Evolutionary conservation across 2,113 vertebrate species (phyloP), one percentile per base, ranked within the genome.

Genomic region (Morone chrysops): DNA sequence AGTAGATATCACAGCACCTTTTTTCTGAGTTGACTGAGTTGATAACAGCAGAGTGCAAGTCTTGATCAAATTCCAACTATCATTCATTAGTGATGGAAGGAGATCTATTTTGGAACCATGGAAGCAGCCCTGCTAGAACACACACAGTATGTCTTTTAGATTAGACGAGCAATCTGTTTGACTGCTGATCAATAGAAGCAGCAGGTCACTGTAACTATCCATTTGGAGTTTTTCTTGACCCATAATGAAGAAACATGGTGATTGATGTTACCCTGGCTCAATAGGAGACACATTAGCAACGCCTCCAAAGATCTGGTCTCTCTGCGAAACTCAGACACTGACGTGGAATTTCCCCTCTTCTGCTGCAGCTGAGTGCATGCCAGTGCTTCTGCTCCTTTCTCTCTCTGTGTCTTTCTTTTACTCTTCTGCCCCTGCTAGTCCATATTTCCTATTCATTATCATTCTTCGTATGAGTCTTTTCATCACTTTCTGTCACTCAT

Each of bases 271-370:
- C 61, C 80, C 81, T 69, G 73, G 68, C 76, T 83, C 59, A 79
- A 84, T 17, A 70, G 50, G 54, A 86, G 61, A 88, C 61, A 63
- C 59, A 82, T 80, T 77, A 81, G 79, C 78, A 65, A 85, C 36
- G 38, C 72, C 74, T 71, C 78, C 59, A 71, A 85, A 90, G 85
- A 87, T 88, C 66, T 82, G 70, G 61, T 48, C 81, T 83, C 70
- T 59, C 70, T 76, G 87, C 14, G 54, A 92, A 88, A 87, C 80
- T 89, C 73, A 87, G 78, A 88, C 80, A 87, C 76, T 87, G 84
- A 89, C 62, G 84, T 89, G 84, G 90, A 92, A 92, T 92, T 94
- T 93, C 85, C 90, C 87, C 60, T 90, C 77, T 91, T 82, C 66
- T 71, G 4, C 76, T 82, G 83, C 74, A 86, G 77, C 81, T 67